phyloP scores from a whole-genome alignment of 2,888 invertebrate genomes.

The Nymphalis c-album region DNA sequence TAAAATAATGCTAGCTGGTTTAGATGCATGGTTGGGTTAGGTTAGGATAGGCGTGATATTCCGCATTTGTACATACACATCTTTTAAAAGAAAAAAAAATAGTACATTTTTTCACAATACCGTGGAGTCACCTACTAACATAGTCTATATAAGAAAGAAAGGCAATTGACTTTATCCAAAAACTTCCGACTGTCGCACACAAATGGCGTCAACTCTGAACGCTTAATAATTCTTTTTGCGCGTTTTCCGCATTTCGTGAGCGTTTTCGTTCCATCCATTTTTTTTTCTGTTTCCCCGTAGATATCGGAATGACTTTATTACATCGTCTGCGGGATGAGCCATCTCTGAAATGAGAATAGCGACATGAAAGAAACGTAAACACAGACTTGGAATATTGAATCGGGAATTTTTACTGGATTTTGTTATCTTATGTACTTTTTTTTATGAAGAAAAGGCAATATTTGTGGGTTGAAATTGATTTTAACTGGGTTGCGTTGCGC shows the following conservation, averaged over 20 bases:
- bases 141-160: background rate
- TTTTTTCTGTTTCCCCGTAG: conserved; percentile 15
- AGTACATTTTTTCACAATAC: background rate
- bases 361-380: conserved; percentile 23
- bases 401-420: conserved; percentile 25
- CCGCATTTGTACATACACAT: too few species aligned
- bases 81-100: background rate
- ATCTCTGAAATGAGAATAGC: conserved; percentile 28
- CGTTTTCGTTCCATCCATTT: conserved; percentile 9
- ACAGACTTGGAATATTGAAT: conserved; percentile 21
- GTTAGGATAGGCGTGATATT: too few species aligned
- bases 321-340: conserved; percentile 23
- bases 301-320: conserved; percentile 30
- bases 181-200: conserved; percentile 7
- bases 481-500: background rate
- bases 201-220: conserved; percentile 15
- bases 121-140: background rate
- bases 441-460: conserved; percentile 14
- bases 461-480: conserved; percentile 17
- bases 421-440: conserved; percentile 19
- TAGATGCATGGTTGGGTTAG: too few species aligned
- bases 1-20: too few species aligned
- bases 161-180: conserved; percentile 2
- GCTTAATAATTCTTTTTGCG: conserved; percentile 18
- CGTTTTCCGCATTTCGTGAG: conserved; percentile 9